phyloP scores from a whole-genome alignment of 2,888 invertebrate genomes.

The Aromia moschata region DNA sequence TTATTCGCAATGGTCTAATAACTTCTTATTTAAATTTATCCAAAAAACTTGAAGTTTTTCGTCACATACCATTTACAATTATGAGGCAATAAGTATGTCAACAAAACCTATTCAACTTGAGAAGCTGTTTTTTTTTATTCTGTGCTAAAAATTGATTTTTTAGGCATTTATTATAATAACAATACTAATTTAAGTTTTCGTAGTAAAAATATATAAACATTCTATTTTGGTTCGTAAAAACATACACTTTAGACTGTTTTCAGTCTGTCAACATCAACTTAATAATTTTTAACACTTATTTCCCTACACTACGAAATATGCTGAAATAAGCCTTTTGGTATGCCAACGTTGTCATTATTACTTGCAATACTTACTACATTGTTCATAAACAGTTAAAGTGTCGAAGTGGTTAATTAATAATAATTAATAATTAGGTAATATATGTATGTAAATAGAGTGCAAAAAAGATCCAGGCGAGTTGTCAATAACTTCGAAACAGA shows the following conservation, averaged over 20 bases:
- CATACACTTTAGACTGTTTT: neutral
- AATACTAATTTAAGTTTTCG: neutral
- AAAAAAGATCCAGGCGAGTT: too few species aligned
- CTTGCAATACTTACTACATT: too few species aligned
- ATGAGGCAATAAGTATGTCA: constrained; percentile 1
- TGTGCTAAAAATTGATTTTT: neutral
- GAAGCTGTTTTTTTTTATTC: neutral
- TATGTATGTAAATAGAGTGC: too few species aligned
- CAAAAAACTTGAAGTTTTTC: constrained; percentile 2
- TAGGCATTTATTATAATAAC: neutral
- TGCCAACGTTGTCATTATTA: too few species aligned
- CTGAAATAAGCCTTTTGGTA: too few species aligned
- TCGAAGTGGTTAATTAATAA: too few species aligned
- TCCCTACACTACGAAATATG: too few species aligned
- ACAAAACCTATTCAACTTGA: neutral
- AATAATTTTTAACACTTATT: neutral
- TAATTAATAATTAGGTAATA: too few species aligned
- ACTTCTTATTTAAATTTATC: constrained; percentile 15
- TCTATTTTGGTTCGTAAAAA: neutral
- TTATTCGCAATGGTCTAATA: constrained; percentile 19
- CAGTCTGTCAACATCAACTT: neutral
- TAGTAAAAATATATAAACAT: neutral
- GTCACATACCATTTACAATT: constrained; percentile 13
- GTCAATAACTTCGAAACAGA: too few species aligned
- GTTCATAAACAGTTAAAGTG: too few species aligned